Base-by-base conservation (phyloP, 2,888 invertebrate genomes). In the Drosophila nr. medialis region DNA sequence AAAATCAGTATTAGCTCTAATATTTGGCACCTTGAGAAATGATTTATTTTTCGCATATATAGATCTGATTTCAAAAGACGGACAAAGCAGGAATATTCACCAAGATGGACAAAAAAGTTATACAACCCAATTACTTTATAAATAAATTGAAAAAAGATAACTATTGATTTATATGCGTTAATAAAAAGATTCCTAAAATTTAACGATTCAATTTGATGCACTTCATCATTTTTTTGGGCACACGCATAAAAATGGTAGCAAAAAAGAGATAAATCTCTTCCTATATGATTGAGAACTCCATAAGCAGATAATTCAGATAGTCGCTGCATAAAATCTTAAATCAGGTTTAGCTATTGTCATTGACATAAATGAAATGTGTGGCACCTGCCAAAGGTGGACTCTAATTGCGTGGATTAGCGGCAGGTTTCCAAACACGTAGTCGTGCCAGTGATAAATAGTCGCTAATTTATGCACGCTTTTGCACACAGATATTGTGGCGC, bases 321-420 rank as follows among this genome's bases (percentile, higher is more conserved):
- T 13, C 24, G n/a, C 1, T 24, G n/a, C 5, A 38, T 18, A 53
- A 61, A 61, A 54, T 30, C 5, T 2, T 15, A 29, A 29, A 30
- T 38, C 15, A 8, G 4, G 10, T 11, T n/a, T 34, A n/a, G 49
- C 15, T 24, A 29, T 15, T 40, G 5, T 6, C 38, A 40, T 7
- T 13, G 38, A n/a, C 29, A 30, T 29, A 5, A 1, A 40, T 15
- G 2, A 18, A 36, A 21, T 53, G 6, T 34, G 18, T 24, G 27
- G 11, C 21, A 76, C 68, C 53, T 61, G 15, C 38, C 48, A 61
- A 61, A 63, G 73, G 73, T 76, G 79, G 75, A 55, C 59, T 75
- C 50, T 63, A 69, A 64, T 61, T 75, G 42, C 42, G 50, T 18
- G 78, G 34, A 68, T 73, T 55, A 56, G 40, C 73, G 51, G 36